Evolutionary conservation across 1,140 invertebrate species (phyloP).

Genomic region (Aporrectodea caliginosa): DNA sequence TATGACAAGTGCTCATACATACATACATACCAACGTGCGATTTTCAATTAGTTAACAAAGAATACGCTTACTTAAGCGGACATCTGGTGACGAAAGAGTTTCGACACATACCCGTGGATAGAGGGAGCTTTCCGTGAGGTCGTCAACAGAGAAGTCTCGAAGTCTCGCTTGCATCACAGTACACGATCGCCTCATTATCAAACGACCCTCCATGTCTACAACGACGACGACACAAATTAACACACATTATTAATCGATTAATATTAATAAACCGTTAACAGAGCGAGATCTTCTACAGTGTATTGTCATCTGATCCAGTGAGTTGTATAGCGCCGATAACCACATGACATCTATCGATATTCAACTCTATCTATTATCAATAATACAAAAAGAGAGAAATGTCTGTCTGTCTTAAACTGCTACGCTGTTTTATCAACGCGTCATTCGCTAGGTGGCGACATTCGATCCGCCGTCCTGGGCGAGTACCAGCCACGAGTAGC

Average conservation of each 20-base stretch:
- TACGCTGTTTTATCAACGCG: too few relatives aligned
- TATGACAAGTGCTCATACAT: background rate
- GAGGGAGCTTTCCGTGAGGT: constrained; percentile 70
- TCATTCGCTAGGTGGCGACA: too few relatives aligned
- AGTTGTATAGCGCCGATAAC: constrained; percentile 6
- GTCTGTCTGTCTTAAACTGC: too few relatives aligned
- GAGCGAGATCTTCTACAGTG: background rate
- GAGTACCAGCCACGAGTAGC: too few relatives aligned
- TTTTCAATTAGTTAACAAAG: constrained; percentile 1
- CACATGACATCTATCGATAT: background rate
- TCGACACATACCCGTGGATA: constrained; percentile 66
- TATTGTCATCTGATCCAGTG: constrained; percentile 18
- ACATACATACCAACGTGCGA: background rate
- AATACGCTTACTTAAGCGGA: background rate
- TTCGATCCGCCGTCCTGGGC: too few relatives aligned
- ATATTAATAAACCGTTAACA: background rate
- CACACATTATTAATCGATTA: constrained; percentile 1
- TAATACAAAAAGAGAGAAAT: too few relatives aligned
- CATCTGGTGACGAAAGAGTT: background rate
- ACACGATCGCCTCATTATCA: constrained; percentile 70
- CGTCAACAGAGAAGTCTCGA: constrained; percentile 66
- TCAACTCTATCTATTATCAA: background rate
- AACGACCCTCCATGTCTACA: constrained; percentile 63
- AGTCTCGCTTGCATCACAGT: constrained; percentile 70
- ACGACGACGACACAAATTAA: constrained; percentile 12